These are phyloP conservation scores for Aurelia coerulea DNA, from an alignment of 30 jellyfish, hydroid and myxozoan genomes.

Conservation along the genomic window DNA sequence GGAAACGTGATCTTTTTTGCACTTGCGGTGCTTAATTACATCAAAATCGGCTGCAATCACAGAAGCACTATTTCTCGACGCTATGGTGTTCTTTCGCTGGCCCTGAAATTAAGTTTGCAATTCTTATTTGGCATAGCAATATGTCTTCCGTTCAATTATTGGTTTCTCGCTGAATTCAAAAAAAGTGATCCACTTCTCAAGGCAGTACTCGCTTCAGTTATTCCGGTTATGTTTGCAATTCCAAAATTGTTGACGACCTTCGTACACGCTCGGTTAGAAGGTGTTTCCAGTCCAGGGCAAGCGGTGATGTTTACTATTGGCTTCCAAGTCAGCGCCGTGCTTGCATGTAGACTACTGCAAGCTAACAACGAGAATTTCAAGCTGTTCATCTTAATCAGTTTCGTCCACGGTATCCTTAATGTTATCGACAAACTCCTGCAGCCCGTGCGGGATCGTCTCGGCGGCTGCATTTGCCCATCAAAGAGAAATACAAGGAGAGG, in stretches of 20 bases:
- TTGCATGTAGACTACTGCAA: conserved; percentile 20
- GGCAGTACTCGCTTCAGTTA: conserved; percentile 23
- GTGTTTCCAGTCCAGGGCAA: conserved; percentile 3
- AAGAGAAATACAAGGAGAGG: too few species aligned
- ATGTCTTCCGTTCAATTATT: neutral
- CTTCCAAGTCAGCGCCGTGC: neutral
- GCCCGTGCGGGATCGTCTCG: conserved; percentile 3
- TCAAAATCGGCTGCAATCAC: conserved; percentile 3
- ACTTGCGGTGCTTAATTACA: neutral
- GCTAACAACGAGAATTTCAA: conserved; percentile 18
- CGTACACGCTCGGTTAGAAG: neutral
- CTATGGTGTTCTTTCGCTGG: neutral
- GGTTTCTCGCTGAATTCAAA: neutral
- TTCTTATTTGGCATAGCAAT: neutral
- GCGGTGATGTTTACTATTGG: neutral
- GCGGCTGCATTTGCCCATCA: too few species aligned
- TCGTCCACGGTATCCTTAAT: conserved; percentile 30
- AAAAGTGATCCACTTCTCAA: neutral
- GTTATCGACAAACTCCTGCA: conserved; percentile 23
- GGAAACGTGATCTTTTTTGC: conserved; percentile 7
- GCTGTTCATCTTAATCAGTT: conserved; percentile 11
- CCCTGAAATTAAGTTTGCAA: conserved; percentile 20
- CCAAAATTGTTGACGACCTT: conserved; percentile 9
- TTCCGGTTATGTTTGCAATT: conserved; percentile 7
- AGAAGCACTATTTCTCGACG: neutral